phyloP scores from a whole-genome alignment of 2,888 invertebrate species.

The Pocota personata region DNA sequence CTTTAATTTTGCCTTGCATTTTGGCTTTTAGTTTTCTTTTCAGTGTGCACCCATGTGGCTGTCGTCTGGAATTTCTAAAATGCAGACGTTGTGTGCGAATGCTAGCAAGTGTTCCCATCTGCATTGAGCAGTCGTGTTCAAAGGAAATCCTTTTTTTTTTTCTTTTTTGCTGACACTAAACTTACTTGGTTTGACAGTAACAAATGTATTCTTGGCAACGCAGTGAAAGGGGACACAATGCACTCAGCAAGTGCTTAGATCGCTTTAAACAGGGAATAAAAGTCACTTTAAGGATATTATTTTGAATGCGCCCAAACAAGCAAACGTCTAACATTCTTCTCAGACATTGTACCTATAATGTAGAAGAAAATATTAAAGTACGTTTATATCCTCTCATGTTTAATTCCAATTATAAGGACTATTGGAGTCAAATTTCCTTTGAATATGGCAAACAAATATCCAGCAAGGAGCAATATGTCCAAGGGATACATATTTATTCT shows the following conservation, averaged over 20 bases:
- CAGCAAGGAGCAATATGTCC: background rate
- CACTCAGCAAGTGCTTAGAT: background rate
- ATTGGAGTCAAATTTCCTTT: background rate
- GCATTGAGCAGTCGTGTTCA: conserved; percentile 12
- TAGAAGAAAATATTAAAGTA: background rate
- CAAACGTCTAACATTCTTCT: too few relatives aligned
- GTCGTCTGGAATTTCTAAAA: conserved; percentile 42
- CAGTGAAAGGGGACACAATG: conserved; percentile 6
- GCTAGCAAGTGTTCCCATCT: conserved; percentile 36
- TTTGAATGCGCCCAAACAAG: background rate
- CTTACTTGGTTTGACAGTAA: conserved; percentile 45
- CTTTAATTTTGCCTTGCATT: conserved; percentile 45
- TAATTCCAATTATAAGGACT: conserved; percentile 10
- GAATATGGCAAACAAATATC: background rate
- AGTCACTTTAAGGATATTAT: background rate
- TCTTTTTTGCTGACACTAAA: conserved; percentile 24
- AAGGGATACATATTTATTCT: conserved; percentile 8
- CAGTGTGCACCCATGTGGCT: conserved; percentile 23
- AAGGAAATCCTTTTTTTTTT: conserved; percentile 15
- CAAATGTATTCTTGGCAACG: conserved; percentile 44
- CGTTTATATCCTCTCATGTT: background rate
- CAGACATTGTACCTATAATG: too few relatives aligned
- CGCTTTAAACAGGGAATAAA: background rate
- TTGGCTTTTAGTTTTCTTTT: background rate
- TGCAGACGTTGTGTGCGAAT: conserved; percentile 34